Percentiles rank a stretch among this genome's conserved stretches.
These are phyloP conservation scores for Blennius ocellaris DNA, from an alignment of 2,113 vertebrate genomes.

Conservation along the genomic window DNA sequence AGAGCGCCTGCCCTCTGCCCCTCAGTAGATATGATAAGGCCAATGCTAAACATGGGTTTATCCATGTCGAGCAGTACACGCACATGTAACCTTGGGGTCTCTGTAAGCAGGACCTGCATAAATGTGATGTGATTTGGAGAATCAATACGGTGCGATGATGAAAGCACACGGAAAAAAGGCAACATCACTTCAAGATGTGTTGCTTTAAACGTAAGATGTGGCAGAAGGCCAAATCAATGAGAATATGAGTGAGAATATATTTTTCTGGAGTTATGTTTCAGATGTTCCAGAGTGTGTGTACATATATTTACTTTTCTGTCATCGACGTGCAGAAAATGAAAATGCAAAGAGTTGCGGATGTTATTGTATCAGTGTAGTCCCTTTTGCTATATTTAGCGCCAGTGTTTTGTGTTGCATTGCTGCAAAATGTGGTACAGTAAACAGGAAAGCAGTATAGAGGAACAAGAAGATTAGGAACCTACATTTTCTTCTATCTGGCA, in stretches of 20 bases:
- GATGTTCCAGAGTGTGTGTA: slow-evolving; percentile 11
- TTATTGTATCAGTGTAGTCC: slow-evolving; percentile 22
- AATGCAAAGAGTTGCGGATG: slow-evolving; percentile 42
- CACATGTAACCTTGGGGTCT: slow-evolving; percentile 28
- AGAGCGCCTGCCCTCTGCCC: not conserved
- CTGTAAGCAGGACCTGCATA: slow-evolving; percentile 26
- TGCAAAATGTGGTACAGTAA: slow-evolving; percentile 22
- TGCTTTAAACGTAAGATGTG: not conserved
- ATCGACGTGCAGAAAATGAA: slow-evolving; percentile 30
- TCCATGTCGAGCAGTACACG: slow-evolving; percentile 5
- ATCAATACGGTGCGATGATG: slow-evolving; percentile 35
- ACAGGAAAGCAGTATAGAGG: not conserved
- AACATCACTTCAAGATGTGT: not conserved
- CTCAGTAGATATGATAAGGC: slow-evolving; percentile 14
- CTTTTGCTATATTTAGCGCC: slow-evolving; percentile 57
- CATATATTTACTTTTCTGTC: slow-evolving; percentile 16
- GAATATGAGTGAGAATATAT: slow-evolving; percentile 2
- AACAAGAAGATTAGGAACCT: slow-evolving; percentile 1
- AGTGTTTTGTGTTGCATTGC: slow-evolving; percentile 37
- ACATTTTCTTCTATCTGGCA: too few species aligned
- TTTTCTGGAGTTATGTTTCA: slow-evolving; percentile 4
- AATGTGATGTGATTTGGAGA: slow-evolving; percentile 47
- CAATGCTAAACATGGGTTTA: slow-evolving; percentile 24
- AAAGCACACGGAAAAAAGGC: slow-evolving; percentile 7
- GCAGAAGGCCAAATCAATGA: not conserved